Conservation (phyloP, 2,888 invertebrate species). For the Gastrophysa polygoni region DNA sequence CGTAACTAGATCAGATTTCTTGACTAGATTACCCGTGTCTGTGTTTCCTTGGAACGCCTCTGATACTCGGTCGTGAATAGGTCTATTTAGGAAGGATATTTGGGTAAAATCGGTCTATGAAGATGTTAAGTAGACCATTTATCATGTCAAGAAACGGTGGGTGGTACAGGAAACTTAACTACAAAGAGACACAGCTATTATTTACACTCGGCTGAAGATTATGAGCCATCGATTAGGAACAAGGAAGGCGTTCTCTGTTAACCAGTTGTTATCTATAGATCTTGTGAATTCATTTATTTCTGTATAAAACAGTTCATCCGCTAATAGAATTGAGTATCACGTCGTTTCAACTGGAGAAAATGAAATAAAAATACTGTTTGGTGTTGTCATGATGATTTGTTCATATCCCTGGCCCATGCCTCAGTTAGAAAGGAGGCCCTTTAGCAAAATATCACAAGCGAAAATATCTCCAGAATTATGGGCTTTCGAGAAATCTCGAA, state of each 20-base stretch:
- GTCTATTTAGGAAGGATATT: constrained; percentile 24
- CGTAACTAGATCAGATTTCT: too few species aligned
- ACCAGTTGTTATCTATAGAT: constrained; percentile 41
- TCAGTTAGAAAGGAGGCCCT: too few species aligned
- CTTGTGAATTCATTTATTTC: constrained; percentile 9
- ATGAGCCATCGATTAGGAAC: constrained; percentile 36
- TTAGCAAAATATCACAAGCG: too few species aligned
- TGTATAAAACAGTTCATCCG: too few species aligned
- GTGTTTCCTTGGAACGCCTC: neutral
- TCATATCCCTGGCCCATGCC: too few species aligned
- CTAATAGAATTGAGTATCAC: too few species aligned
- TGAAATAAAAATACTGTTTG: too few species aligned
- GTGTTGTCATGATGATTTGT: too few species aligned
- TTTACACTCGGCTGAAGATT: constrained; percentile 42
- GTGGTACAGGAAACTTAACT: constrained; percentile 53
- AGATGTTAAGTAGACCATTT: constrained; percentile 52
- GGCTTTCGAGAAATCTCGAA: too few species aligned
- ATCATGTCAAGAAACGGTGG: constrained; percentile 56
- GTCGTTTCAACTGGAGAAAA: too few species aligned
- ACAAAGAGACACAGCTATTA: constrained; percentile 46
- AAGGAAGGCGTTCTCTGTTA: constrained; percentile 32
- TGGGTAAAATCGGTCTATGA: constrained; percentile 34
- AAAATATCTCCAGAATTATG: too few species aligned
- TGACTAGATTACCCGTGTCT: too few species aligned
- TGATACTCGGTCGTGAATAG: constrained; percentile 10